Evolutionary conservation across 1,140 invertebrate genomes (phyloP).

Genomic region (Zophobas morio): DNA sequence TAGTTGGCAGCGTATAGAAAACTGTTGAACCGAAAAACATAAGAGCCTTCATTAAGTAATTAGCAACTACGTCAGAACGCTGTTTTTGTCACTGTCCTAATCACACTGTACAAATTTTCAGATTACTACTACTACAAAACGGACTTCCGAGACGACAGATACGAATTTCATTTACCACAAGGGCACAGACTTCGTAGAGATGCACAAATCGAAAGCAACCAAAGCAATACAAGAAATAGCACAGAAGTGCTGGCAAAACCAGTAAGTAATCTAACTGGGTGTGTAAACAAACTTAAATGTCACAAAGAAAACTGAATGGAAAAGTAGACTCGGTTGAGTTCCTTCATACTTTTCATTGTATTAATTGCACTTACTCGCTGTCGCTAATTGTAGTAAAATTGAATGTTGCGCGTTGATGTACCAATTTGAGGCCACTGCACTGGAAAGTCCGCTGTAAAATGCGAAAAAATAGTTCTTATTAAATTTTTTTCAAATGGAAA

Average conservation of each 20-base stretch:
- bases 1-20: neutral
- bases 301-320: too few species aligned
- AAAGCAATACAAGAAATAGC: constrained; percentile 16
- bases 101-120: neutral
- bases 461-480: too few species aligned
- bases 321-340: too few species aligned
- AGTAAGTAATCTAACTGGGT: neutral
- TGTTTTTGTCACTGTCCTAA: neutral
- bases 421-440: too few species aligned
- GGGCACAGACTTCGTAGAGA: constrained; percentile 13
- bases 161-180: constrained; percentile 16
- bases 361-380: too few species aligned
- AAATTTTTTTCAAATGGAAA: neutral
- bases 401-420: too few species aligned
- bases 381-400: too few species aligned
- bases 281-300: too few species aligned
- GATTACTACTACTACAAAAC: constrained; percentile 25
- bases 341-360: too few species aligned
- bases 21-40: neutral
- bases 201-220: constrained; percentile 9
- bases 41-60: constrained; percentile 1
- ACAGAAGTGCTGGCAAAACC: neutral
- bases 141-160: constrained; percentile 19
- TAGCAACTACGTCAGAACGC: neutral
- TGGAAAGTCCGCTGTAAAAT: too few species aligned